Percentiles rank a stretch among this genome's conserved stretches.
phyloP scores from a whole-genome alignment of 2,888 invertebrate species.

The Cheilosia urbana region DNA sequence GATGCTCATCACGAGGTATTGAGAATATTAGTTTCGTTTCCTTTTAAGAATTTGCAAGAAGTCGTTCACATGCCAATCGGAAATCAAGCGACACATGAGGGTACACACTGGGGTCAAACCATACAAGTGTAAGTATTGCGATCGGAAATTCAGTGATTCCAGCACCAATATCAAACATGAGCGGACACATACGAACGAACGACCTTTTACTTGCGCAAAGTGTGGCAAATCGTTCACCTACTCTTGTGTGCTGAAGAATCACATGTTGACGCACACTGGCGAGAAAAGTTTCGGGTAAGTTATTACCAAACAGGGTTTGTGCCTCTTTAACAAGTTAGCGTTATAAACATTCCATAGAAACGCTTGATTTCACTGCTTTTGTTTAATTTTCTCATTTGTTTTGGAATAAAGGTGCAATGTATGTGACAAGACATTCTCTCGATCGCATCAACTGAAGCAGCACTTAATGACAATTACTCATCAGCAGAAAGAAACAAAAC shows the following conservation, averaged over 20 bases:
- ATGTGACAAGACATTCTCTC: slow-evolving; percentile 81
- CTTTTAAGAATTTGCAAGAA: slow-evolving; percentile 80
- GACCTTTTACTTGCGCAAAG: slow-evolving; percentile 82
- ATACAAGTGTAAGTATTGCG: slow-evolving; percentile 82
- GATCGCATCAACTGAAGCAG: slow-evolving; percentile 82
- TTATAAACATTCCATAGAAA: too few species aligned
- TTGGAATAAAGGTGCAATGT: neutral
- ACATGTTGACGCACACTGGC: slow-evolving; percentile 83
- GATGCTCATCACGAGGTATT: neutral
- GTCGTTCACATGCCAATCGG: slow-evolving; percentile 82
- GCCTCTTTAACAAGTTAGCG: too few species aligned
- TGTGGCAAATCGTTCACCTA: slow-evolving; percentile 83
- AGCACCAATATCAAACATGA: slow-evolving; percentile 84
- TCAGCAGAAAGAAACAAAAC: slow-evolving; percentile 78
- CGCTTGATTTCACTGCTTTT: too few species aligned
- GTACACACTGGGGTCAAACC: slow-evolving; percentile 83
- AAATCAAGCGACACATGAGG: slow-evolving; percentile 82
- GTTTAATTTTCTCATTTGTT: neutral
- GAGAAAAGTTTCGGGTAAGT: slow-evolving; percentile 76
- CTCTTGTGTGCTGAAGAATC: slow-evolving; percentile 83
- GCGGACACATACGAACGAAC: slow-evolving; percentile 83
- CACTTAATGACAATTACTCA: slow-evolving; percentile 81
- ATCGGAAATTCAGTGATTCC: slow-evolving; percentile 83
- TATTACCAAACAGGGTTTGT: neutral
- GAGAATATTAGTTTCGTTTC: neutral